Conservation (phyloP, 2,113 vertebrate genomes). For the Chaetura pelagica region DNA sequence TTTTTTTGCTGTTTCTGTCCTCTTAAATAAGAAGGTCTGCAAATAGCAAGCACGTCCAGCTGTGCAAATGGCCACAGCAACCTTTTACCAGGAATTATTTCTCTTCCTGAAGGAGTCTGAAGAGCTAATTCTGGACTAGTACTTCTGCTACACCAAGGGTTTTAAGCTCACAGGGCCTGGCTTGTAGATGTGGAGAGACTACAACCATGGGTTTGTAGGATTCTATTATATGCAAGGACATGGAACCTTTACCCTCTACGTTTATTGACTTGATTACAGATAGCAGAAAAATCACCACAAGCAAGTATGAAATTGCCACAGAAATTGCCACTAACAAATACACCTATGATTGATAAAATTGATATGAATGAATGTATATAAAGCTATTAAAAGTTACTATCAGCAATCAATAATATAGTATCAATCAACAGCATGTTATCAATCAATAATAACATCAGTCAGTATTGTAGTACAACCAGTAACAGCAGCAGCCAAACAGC, state of each 20-base stretch:
- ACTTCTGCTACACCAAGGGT: neutral
- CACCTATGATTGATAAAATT: no score
- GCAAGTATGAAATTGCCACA: neutral
- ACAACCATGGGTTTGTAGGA: accelerated
- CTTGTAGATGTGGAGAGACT: neutral
- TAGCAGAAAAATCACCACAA: neutral
- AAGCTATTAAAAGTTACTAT: neutral
- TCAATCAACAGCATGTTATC: neutral
- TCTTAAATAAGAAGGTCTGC: neutral
- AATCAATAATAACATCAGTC: no score
- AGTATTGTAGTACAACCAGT: neutral
- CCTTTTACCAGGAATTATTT: neutral
- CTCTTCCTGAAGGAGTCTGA: neutral
- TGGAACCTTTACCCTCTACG: neutral
- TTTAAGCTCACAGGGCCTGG: neutral
- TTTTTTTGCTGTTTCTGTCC: neutral
- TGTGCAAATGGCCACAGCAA: neutral
- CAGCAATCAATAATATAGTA: neutral
- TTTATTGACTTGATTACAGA: neutral
- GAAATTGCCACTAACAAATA: neutral
- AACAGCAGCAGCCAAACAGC: neutral
- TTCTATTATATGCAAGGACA: neutral
- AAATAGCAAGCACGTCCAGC: neutral
- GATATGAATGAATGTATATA: neutral
- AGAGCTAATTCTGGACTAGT: neutral